A percentile compares a stretch with the other conserved stretches of the same genome.
Evolutionary conservation across 2,797 vertebrate species (phyloP).

Genomic region (Numenius phaeopus): DNA sequence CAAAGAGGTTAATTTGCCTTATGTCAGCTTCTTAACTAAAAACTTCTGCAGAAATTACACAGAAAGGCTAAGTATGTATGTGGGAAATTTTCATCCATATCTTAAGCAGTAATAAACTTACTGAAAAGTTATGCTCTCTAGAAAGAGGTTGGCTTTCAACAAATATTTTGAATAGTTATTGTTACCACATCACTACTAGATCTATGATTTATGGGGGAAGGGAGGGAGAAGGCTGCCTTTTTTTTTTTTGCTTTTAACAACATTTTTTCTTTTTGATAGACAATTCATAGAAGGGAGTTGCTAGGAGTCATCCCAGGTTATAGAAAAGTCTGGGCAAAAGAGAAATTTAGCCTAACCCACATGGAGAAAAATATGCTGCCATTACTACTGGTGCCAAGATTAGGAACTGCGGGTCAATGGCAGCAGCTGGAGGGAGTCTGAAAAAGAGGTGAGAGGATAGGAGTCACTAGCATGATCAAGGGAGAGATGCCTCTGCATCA

Average conservation of each 20-base stretch:
- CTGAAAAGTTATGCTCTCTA: not conserved
- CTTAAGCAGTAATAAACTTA: not conserved
- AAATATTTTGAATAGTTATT: not conserved
- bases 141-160: not conserved
- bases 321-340: not conserved
- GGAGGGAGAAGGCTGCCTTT: fast-evolving
- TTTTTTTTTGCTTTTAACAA: not conserved
- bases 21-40: not conserved
- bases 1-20: not conserved
- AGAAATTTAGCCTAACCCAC: not conserved
- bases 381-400: not conserved
- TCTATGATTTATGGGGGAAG: not conserved
- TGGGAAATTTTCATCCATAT: not conserved
- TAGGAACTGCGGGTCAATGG: not conserved
- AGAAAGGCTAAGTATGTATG: not conserved
- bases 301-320: not conserved
- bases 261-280: not conserved
- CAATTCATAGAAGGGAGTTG: not conserved
- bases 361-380: not conserved
- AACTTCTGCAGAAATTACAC: not conserved
- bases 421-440: not conserved
- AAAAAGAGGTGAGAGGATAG: not conserved
- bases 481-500: not conserved
- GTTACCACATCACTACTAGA: not conserved
- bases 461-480: not conserved